These are phyloP conservation scores for Triplophysa dalaica DNA, from an alignment of 2,113 vertebrate species.

Conservation along the genomic window DNA sequence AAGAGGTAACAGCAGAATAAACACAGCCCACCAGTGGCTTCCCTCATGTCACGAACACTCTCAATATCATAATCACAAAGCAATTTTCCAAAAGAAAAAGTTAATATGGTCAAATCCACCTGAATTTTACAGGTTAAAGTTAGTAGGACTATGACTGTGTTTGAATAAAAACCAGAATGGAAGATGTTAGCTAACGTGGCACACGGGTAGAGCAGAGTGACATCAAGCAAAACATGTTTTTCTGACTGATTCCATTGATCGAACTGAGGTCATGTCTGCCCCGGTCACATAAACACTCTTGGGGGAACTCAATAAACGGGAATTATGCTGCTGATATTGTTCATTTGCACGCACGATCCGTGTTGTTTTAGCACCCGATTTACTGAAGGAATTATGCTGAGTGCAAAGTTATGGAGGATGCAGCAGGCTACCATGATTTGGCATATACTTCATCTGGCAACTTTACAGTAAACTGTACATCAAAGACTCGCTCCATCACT, in stretches of 20 bases:
- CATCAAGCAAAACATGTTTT: conserved; percentile 21
- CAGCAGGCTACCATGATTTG: too few species aligned
- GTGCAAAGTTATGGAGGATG: too few species aligned
- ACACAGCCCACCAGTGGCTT: conserved; percentile 22
- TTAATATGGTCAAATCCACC: background rate
- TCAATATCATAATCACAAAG: background rate
- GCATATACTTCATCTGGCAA: too few species aligned
- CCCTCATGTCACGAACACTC: background rate
- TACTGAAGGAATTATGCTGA: too few species aligned
- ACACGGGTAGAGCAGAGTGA: conserved; percentile 4
- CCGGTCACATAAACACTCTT: conserved; percentile 52
- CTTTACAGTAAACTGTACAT: too few species aligned
- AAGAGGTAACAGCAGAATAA: background rate
- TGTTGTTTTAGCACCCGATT: background rate
- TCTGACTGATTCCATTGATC: conserved; percentile 40
- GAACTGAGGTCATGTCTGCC: conserved; percentile 58
- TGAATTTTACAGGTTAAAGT: background rate
- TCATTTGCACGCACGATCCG: background rate
- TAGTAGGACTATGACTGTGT: background rate
- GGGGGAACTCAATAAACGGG: background rate
- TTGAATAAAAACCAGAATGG: conserved; percentile 5
- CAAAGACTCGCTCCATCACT: too few species aligned
- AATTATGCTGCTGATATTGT: background rate
- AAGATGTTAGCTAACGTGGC: conserved; percentile 23
- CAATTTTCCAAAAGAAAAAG: background rate